Conservation (phyloP, 2,113 vertebrate species). For the Turnix velox region DNA sequence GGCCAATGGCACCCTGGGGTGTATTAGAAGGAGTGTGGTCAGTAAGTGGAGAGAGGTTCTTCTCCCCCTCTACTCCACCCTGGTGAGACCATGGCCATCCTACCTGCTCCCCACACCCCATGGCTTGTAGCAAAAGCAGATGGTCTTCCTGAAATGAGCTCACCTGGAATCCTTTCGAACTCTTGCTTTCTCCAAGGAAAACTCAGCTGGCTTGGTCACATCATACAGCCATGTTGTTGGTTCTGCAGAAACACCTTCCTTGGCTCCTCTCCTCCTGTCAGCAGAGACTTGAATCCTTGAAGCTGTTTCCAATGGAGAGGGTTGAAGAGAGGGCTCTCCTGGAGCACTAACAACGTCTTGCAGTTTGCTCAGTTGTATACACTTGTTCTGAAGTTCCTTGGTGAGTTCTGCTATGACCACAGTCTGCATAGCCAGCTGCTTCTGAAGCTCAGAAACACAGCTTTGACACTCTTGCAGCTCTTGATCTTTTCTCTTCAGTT, state of each 20-base stretch:
- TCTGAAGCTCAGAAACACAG: conserved; percentile 77
- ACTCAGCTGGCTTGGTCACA: conserved; percentile 74
- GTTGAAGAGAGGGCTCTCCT: conserved; percentile 49
- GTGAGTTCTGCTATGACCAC: conserved; percentile 79
- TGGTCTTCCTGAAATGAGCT: background rate
- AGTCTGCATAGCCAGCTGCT: conserved; percentile 79
- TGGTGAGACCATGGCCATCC: too few relatives aligned
- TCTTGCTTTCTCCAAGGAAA: conserved; percentile 87
- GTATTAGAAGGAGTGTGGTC: too few relatives aligned
- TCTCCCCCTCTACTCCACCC: too few relatives aligned
- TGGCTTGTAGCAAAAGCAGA: background rate
- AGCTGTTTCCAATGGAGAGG: conserved; percentile 64
- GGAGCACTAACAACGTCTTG: conserved; percentile 81
- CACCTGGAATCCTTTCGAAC: conserved; percentile 90
- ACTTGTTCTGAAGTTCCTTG: conserved; percentile 84
- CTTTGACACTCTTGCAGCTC: conserved; percentile 76
- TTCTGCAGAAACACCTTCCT: conserved; percentile 91
- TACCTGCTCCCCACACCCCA: too few relatives aligned
- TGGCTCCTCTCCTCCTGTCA: conserved; percentile 84
- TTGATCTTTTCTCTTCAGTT: conserved; percentile 80
- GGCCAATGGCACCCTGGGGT: too few relatives aligned
- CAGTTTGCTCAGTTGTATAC: conserved; percentile 83
- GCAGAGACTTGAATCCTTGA: conserved; percentile 64
- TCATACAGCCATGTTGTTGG: conserved; percentile 84
- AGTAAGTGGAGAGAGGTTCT: too few relatives aligned